Conservation (phyloP, 2,888 invertebrate genomes). For the Chrysotoxum bicinctum region DNA sequence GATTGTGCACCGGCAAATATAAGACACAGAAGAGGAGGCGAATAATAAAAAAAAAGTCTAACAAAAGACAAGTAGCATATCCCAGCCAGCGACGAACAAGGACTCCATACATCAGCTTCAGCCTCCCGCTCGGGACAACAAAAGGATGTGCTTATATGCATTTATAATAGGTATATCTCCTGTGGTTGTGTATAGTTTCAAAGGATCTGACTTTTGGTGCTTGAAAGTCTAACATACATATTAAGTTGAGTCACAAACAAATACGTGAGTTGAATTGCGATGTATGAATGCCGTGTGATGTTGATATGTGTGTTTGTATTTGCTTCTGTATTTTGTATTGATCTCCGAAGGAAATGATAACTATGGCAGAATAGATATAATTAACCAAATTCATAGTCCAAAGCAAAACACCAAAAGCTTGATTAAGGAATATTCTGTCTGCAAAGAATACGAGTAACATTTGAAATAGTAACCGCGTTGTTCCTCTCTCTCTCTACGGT, state of each 20-base stretch:
- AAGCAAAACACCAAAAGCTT: neutral
- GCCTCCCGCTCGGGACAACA: slow-evolving; percentile 12
- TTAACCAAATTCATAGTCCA: neutral
- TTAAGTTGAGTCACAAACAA: slow-evolving; percentile 5
- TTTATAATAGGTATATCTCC: slow-evolving; percentile 6
- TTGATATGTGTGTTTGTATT: neutral
- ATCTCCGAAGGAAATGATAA: neutral
- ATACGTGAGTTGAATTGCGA: slow-evolving; percentile 3
- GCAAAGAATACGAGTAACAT: no score
- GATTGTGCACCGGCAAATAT: slow-evolving; percentile 66
- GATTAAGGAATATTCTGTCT: no score
- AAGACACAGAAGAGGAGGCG: slow-evolving; percentile 41
- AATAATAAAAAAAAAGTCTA: slow-evolving; percentile 21
- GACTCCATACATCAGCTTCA: slow-evolving; percentile 5
- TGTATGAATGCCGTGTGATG: neutral
- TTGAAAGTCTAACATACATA: neutral
- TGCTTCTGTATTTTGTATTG: neutral
- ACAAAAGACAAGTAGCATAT: slow-evolving; percentile 72
- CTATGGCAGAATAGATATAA: neutral
- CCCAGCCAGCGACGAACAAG: slow-evolving; percentile 53
- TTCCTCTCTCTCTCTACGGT: no score
- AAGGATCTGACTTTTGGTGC: slow-evolving; percentile 19
- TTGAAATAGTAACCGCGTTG: no score
- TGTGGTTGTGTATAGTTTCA: slow-evolving; percentile 1
- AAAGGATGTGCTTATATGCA: slow-evolving; percentile 35